Base-by-base conservation (phyloP, 1,140 invertebrate genomes). In the Heterodera schachtii region DNA sequence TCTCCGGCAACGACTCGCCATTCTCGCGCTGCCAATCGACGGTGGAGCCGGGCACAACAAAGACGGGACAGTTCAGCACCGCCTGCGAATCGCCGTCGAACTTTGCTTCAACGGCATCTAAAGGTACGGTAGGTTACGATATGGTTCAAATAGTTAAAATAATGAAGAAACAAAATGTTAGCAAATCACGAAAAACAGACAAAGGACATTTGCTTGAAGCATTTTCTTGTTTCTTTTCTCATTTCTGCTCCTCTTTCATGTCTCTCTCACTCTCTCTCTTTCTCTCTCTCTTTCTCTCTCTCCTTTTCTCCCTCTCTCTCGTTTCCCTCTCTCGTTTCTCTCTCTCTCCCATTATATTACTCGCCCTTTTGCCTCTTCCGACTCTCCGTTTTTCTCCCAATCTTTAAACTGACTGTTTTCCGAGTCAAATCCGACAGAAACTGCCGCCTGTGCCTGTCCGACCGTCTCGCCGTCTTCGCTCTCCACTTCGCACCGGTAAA, bases 401-500 rank as follows among this genome's bases (percentile, higher is more conserved):
- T 11, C 52, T 19, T 8, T n/a, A 43, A 44, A 84, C 84, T 67
- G 64, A 85, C 84, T 86, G 44, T 82, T 64, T 21, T 44, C 46
- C 44, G 84, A 85, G 52, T 85, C 86, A 73, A 84, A 86, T 81
- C 88, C 88, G 57, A 89, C 87, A 41, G 83, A 81, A 41, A 89
- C 88, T 60, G 88, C 88, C 11, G 84, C 85, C 74, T 85, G 89
- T 6, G 88, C 88, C 49, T 73, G 75, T 69, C 89, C 88, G 47
- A 89, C 60, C 11, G 83, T 69, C 43, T 89, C 78, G 60, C 88
- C 86, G 57, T 89, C 86, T 52, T 87, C 87, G 78, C 87, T 88
- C 57, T 89, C 89, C 11, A 90, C 87, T 74, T 90, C 85, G 82
- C 88, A 89, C 66, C 87, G 80, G 76, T 89, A 89, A 31, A 89